Evolutionary conservation across 2,888 invertebrate genomes (phyloP).

Genomic region (Andricus quercusramuli): DNA sequence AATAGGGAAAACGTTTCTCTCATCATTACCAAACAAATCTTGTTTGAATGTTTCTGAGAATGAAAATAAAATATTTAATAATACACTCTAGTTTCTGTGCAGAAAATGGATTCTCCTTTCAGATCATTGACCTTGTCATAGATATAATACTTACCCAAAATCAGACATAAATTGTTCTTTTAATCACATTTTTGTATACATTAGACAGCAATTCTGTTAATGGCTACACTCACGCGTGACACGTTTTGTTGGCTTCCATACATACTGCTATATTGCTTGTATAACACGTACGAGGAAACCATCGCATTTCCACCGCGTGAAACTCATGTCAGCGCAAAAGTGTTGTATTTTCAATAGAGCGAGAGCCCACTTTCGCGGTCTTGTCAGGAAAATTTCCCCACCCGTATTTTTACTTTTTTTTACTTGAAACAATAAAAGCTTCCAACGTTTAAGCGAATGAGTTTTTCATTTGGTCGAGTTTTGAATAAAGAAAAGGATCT

Average conservation of each 20-base stretch:
- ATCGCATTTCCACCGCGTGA: constrained; percentile 25
- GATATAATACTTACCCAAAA: no score
- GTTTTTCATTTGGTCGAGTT: constrained; percentile 71
- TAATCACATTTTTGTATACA: not conserved
- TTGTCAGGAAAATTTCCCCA: constrained; percentile 6
- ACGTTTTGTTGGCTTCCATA: constrained; percentile 17
- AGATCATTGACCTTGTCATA: no score
- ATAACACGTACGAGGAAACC: constrained; percentile 25
- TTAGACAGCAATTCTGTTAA: constrained; percentile 23
- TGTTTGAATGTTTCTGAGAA: no score
- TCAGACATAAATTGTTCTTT: not conserved
- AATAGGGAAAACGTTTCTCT: no score
- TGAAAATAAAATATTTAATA: no score
- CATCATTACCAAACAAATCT: no score
- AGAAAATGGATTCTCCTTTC: no score
- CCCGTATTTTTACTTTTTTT: constrained; percentile 45
- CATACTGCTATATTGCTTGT: constrained; percentile 11
- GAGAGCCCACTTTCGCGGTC: constrained; percentile 32
- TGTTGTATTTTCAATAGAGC: constrained; percentile 31
- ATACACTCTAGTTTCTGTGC: no score
- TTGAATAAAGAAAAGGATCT: constrained; percentile 70
- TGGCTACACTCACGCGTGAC: constrained; percentile 24
- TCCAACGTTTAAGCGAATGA: constrained; percentile 62
- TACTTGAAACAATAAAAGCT: constrained; percentile 71
- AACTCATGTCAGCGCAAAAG: not conserved